Conservation (phyloP, 2,113 vertebrate genomes). For the Bos taurus region ARS-UCD2.0 NC_037333.1:78135001-78135500, state of each 20-base stretch:
- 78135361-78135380: background rate
- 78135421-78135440: background rate
- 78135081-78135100: background rate
- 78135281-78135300: background rate
- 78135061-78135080: background rate
- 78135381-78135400: background rate
- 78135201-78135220: background rate
- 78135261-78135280: background rate
- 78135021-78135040: background rate
- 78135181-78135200: background rate
- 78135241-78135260: background rate
- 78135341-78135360: background rate
- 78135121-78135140: background rate
- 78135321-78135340: background rate
- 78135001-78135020: background rate
- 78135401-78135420: too few species aligned
- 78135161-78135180: background rate
- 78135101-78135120: background rate
- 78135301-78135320: background rate
- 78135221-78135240: background rate
- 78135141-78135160: background rate
- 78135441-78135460: background rate
- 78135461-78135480: background rate
- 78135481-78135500: background rate
- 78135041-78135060: background rate